Evolutionary conservation across 1,140 invertebrate species (phyloP).

Genomic region (Drosophila burlai): DNA sequence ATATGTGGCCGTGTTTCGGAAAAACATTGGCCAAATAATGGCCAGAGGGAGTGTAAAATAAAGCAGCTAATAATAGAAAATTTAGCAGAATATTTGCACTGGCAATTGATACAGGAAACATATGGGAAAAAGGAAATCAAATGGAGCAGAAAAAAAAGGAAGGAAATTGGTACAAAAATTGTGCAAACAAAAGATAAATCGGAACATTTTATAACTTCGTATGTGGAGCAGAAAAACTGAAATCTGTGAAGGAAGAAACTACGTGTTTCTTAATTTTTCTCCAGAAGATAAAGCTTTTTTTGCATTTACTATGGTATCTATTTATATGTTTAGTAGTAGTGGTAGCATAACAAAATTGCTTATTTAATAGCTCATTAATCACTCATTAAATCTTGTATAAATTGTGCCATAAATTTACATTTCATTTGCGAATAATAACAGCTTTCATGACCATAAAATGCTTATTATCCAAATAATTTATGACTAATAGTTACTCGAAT

Average conservation of each 20-base stretch:
- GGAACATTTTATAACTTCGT: conserved; percentile 1
- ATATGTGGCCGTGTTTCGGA: conserved; percentile 15
- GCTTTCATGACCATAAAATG: not conserved
- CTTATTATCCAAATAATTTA: not conserved
- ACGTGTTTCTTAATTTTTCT: not conserved
- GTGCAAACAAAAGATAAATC: conserved; percentile 19
- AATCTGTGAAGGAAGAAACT: not conserved
- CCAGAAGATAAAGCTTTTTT: not conserved
- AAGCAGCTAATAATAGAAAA: conserved; percentile 24
- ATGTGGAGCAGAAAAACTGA: conserved; percentile 16
- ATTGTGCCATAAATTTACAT: not conserved
- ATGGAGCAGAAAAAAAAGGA: conserved; percentile 9
- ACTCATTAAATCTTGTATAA: not conserved
- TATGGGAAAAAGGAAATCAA: conserved; percentile 41
- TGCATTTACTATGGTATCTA: not conserved
- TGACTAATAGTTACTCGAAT: conserved; percentile 3
- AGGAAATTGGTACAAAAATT: conserved; percentile 10
- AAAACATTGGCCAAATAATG: conserved; percentile 14
- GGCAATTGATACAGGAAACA: conserved; percentile 39
- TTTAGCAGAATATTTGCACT: not conserved
- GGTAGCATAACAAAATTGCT: not conserved
- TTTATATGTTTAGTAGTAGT: not conserved
- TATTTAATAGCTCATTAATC: not conserved
- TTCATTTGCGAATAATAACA: conserved; percentile 2
- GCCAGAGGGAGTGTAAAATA: conserved; percentile 8